Evolutionary conservation across 2,888 invertebrate species (phyloP).

Genomic region (Portevinia maculata): DNA sequence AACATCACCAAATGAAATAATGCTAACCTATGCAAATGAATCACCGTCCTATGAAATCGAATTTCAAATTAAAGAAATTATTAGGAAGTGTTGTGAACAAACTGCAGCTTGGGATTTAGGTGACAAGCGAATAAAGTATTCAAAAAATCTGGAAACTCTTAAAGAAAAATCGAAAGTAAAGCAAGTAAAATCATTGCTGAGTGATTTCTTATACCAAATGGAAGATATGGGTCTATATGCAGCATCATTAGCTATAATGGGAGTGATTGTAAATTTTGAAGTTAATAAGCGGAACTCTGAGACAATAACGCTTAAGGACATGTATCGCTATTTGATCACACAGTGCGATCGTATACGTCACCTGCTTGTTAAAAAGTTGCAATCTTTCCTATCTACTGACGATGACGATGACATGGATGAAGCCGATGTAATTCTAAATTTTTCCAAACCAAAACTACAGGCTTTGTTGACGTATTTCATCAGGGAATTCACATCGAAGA

Average conservation of each 20-base stretch:
- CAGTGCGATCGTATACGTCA: slow-evolving; percentile 83
- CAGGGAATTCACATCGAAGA: slow-evolving; percentile 83
- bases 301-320: slow-evolving; percentile 79
- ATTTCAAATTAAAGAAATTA: not conserved
- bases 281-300: slow-evolving; percentile 85
- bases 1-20: slow-evolving; percentile 84
- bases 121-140: slow-evolving; percentile 49
- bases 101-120: slow-evolving; percentile 77
- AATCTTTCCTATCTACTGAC: slow-evolving; percentile 77
- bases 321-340: slow-evolving; percentile 77
- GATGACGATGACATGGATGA: slow-evolving; percentile 76
- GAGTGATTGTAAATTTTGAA: slow-evolving; percentile 86
- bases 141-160: slow-evolving; percentile 73
- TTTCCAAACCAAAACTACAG: slow-evolving; percentile 87
- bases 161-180: slow-evolving; percentile 82
- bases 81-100: slow-evolving; percentile 47
- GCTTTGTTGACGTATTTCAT: slow-evolving; percentile 86
- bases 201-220: slow-evolving; percentile 84
- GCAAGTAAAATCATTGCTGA: slow-evolving; percentile 83
- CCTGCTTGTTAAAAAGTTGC: slow-evolving; percentile 84
- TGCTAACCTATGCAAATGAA: slow-evolving; percentile 76
- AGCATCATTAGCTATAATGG: slow-evolving; percentile 85
- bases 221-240: slow-evolving; percentile 85
- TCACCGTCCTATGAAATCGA: not conserved
- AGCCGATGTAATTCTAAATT: slow-evolving; percentile 83